These are phyloP conservation scores for Myiotriccus ornatus DNA, from an alignment of 2,797 vertebrate species.

Conservation along the genomic window DNA sequence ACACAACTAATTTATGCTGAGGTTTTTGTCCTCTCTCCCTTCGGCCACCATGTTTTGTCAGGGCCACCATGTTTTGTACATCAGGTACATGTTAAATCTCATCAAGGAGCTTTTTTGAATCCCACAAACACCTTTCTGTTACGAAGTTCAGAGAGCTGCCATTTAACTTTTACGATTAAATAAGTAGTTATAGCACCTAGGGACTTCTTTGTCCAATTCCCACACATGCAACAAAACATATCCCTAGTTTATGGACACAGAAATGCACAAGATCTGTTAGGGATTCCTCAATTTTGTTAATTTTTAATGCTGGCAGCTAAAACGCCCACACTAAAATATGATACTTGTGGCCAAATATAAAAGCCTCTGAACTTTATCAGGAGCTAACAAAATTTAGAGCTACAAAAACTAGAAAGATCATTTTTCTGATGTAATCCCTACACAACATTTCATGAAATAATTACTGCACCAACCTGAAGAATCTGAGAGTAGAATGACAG, in stretches of 20 bases:
- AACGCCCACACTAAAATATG: rapidly evolving
- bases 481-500: background rate
- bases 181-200: background rate
- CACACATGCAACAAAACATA: background rate
- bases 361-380: background rate
- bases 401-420: background rate
- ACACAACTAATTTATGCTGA: background rate
- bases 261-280: background rate
- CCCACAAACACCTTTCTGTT: background rate
- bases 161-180: background rate
- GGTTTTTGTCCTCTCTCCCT: background rate
- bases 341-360: background rate
- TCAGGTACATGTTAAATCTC: background rate
- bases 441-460: rapidly evolving
- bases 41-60: background rate
- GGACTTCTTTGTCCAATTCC: background rate
- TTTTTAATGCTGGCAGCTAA: background rate
- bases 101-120: background rate
- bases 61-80: background rate
- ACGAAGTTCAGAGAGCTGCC: background rate
- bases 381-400: background rate
- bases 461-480: background rate
- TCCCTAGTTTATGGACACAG: background rate
- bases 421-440: background rate
- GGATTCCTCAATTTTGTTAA: background rate